These are phyloP conservation scores for Parapristionchus giblindavisi DNA, from an alignment of 2,888 invertebrate genomes.

Conservation along the genomic window DNA sequence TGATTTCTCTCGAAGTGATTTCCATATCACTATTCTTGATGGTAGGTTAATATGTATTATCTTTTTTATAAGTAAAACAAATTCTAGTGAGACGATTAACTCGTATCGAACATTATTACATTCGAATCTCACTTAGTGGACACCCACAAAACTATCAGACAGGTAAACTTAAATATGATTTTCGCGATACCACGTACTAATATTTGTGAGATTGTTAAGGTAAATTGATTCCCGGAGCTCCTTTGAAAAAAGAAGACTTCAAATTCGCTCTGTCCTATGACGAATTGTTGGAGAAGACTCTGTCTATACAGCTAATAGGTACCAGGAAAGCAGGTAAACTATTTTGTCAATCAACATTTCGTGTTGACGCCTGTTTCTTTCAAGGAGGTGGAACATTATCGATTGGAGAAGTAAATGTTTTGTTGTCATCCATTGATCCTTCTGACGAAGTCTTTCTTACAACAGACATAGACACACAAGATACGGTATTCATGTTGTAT, in stretches of 20 bases:
- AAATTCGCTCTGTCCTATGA: conserved; percentile 42
- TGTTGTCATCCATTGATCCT: conserved; percentile 37
- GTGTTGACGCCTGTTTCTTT: not conserved
- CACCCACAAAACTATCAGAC: conserved; percentile 2
- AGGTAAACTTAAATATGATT: not conserved
- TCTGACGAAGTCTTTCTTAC: conserved; percentile 38
- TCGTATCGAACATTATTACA: conserved; percentile 20
- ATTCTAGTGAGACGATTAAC: conserved; percentile 12
- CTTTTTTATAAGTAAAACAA: not conserved
- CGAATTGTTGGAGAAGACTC: conserved; percentile 37
- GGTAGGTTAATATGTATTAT: not conserved
- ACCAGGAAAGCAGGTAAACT: conserved; percentile 24
- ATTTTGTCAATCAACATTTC: not conserved
- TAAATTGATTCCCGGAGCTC: conserved; percentile 26
- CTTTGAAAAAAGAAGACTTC: conserved; percentile 38
- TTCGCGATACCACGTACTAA: not conserved
- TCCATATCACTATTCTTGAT: conserved; percentile 29
- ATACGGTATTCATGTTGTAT: conserved; percentile 14
- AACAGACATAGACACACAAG: conserved; percentile 36
- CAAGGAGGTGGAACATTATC: conserved; percentile 25
- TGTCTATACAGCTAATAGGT: conserved; percentile 35
- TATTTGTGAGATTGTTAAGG: not conserved
- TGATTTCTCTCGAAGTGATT: conserved; percentile 36
- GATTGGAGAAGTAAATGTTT: conserved; percentile 29
- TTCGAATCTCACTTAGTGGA: conserved; percentile 18